These are phyloP conservation scores for Scaptodrosophila lebanonensis DNA, from an alignment of 1,140 invertebrate genomes.

Conservation along the genomic window DNA sequence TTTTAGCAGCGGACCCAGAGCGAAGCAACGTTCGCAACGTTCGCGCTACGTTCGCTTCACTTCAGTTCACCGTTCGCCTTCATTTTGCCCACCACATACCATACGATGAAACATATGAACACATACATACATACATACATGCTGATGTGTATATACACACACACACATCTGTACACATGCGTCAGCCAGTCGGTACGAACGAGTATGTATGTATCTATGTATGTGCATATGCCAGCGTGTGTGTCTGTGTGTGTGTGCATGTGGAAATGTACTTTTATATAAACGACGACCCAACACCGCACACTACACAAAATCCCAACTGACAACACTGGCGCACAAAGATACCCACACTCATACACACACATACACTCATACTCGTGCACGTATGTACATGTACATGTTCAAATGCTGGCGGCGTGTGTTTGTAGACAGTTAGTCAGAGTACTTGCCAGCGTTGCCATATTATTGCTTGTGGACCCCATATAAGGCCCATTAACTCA, in stretches of 20 bases:
- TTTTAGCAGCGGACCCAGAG: slow-evolving; percentile 54
- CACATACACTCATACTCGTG: slow-evolving; percentile 22
- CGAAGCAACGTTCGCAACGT: slow-evolving; percentile 39
- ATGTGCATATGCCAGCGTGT: slow-evolving; percentile 13
- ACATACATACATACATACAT: slow-evolving; percentile 15
- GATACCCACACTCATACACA: slow-evolving; percentile 16
- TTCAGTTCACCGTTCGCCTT: slow-evolving; percentile 50
- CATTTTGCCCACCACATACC: slow-evolving; percentile 58
- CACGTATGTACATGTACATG: background rate
- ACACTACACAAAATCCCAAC: slow-evolving; percentile 71
- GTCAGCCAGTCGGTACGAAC: slow-evolving; percentile 29
- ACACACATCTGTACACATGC: slow-evolving; percentile 17
- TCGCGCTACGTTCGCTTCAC: slow-evolving; percentile 48
- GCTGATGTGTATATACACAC: slow-evolving; percentile 9
- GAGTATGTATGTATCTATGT: background rate
- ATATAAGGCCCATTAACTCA: too few relatives aligned
- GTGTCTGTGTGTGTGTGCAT: slow-evolving; percentile 32
- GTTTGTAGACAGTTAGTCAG: slow-evolving; percentile 67
- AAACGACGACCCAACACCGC: slow-evolving; percentile 59
- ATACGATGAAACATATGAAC: slow-evolving; percentile 32
- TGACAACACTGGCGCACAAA: slow-evolving; percentile 53
- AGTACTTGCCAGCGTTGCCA: slow-evolving; percentile 46
- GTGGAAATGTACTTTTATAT: slow-evolving; percentile 74
- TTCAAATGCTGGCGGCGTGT: slow-evolving; percentile 19
- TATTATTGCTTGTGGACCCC: too few relatives aligned